A percentile compares a stretch with the other conserved stretches of the same genome.
phyloP scores from a whole-genome alignment of 1,140 invertebrate genomes.

The Pogonomyrmex californicus region DNA sequence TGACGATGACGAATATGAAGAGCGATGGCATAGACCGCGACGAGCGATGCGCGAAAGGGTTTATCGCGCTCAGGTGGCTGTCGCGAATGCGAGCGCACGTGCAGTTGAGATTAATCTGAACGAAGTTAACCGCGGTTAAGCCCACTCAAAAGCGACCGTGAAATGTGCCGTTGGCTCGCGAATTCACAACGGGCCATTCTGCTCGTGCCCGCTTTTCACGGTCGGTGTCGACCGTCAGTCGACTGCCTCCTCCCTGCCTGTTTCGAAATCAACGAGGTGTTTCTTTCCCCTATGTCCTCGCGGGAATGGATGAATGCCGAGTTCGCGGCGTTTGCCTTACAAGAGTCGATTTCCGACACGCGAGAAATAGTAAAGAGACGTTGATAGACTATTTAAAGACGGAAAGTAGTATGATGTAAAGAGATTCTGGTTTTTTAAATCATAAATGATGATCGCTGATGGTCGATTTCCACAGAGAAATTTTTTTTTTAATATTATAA shows the following conservation, averaged over 20 bases:
- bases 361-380: slow-evolving; percentile 14
- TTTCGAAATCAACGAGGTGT: slow-evolving; percentile 55
- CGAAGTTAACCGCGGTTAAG: slow-evolving; percentile 77
- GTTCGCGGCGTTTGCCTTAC: slow-evolving; percentile 35
- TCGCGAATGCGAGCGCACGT: slow-evolving; percentile 51
- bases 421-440: neutral
- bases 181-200: slow-evolving; percentile 72
- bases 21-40: slow-evolving; percentile 45
- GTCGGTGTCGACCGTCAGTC: slow-evolving; percentile 27
- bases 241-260: neutral
- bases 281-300: slow-evolving; percentile 16
- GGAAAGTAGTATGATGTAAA: slow-evolving; percentile 25
- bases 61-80: slow-evolving; percentile 71
- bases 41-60: slow-evolving; percentile 72
- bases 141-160: slow-evolving; percentile 77
- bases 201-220: slow-evolving; percentile 54
- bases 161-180: slow-evolving; percentile 60
- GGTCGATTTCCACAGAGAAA: no score
- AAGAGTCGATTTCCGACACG: slow-evolving; percentile 63
- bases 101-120: slow-evolving; percentile 80
- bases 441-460: neutral
- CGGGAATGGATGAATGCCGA: slow-evolving; percentile 14
- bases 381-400: neutral
- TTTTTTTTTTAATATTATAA: neutral
- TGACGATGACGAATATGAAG: slow-evolving; percentile 25